These are phyloP conservation scores for Drosophila busckii DNA, from an alignment of 1,140 invertebrate genomes.

Conservation along the genomic window DNA sequence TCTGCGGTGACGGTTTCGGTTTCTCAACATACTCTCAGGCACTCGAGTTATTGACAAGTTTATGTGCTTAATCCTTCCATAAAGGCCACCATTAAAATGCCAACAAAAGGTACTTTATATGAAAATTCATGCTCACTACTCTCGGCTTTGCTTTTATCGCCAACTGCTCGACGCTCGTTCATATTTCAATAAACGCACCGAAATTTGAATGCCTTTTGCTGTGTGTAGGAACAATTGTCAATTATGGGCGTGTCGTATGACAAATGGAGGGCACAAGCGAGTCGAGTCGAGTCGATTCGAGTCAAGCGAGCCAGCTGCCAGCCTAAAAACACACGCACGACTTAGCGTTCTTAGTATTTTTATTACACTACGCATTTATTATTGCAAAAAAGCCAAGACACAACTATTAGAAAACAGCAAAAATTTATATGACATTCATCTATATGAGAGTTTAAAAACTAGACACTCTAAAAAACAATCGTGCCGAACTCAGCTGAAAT, in stretches of 20 bases:
- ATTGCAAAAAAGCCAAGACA: constrained; percentile 51
- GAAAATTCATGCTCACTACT: too few species aligned
- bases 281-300: too few species aligned
- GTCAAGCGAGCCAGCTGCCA: constrained; percentile 28
- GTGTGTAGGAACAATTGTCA: constrained; percentile 52
- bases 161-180: constrained; percentile 39
- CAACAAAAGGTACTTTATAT: constrained; percentile 78
- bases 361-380: constrained; percentile 51
- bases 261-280: too few species aligned
- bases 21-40: constrained; percentile 32
- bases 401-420: too few species aligned
- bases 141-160: constrained; percentile 53
- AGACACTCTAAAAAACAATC: too few species aligned
- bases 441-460: too few species aligned
- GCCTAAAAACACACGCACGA: constrained; percentile 17
- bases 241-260: constrained; percentile 58
- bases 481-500: too few species aligned
- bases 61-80: constrained; percentile 77
- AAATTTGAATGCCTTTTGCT: constrained; percentile 59
- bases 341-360: too few species aligned
- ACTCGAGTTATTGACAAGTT: constrained; percentile 77
- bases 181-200: constrained; percentile 72
- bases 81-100: constrained; percentile 75
- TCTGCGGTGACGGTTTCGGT: constrained; percentile 65
- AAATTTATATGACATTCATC: too few species aligned